These are phyloP conservation scores for Hippocampus guttulatus DNA, from an alignment of 2,113 vertebrate genomes.

Conservation along the genomic window DNA sequence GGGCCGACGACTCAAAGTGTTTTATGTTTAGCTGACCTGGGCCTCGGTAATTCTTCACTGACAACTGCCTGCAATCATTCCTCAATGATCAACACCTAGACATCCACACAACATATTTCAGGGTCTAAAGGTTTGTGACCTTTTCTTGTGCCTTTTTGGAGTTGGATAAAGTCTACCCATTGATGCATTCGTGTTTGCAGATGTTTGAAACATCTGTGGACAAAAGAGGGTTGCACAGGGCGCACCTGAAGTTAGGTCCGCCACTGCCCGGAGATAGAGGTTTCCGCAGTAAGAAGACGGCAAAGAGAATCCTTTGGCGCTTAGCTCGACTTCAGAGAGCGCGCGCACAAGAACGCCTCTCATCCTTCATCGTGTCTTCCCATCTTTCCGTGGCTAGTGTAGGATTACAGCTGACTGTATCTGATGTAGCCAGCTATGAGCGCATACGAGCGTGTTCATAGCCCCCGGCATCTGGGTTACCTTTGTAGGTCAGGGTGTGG, in stretches of 20 bases:
- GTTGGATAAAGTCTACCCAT: too few species aligned
- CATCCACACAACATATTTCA: too few species aligned
- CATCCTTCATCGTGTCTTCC: conserved; percentile 60
- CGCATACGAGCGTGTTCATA: conserved; percentile 9
- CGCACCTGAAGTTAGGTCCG: not conserved
- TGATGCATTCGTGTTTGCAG: too few species aligned
- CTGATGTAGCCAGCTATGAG: conserved; percentile 55
- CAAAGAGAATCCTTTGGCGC: conserved; percentile 27
- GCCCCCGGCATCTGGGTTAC: conserved; percentile 56
- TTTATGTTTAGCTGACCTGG: too few species aligned
- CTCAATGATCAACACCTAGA: too few species aligned
- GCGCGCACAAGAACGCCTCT: conserved; percentile 25
- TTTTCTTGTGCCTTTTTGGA: too few species aligned
- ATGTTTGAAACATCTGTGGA: too few species aligned
- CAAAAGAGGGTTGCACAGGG: not conserved
- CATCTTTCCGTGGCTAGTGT: conserved; percentile 53
- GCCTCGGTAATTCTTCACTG: too few species aligned
- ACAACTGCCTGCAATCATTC: too few species aligned
- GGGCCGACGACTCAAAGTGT: too few species aligned
- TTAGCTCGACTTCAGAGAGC: conserved; percentile 52
- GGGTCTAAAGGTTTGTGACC: too few species aligned
- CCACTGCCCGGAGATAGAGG: too few species aligned
- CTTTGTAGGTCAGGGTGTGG: conserved; percentile 67
- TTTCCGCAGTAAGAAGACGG: conserved; percentile 17
- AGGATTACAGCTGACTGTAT: conserved; percentile 59